phyloP scores from a whole-genome alignment of 2,888 invertebrate genomes.

The Drosophila paramelanica region DNA sequence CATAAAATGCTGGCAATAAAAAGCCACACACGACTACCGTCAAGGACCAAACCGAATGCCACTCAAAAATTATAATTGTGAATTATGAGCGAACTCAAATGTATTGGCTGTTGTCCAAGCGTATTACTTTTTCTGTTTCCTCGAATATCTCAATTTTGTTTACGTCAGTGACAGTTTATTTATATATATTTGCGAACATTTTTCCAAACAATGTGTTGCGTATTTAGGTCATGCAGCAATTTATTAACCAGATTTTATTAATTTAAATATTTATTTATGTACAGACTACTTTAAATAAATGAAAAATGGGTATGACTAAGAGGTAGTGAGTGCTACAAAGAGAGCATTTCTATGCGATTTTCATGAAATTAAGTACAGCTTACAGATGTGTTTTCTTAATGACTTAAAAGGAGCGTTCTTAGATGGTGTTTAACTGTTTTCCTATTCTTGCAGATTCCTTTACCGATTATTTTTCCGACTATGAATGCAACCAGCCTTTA shows the following conservation, averaged over 20 bases:
- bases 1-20: slow-evolving; percentile 40
- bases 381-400: too few relatives aligned
- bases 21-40: slow-evolving; percentile 28
- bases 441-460: slow-evolving; percentile 77
- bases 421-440: slow-evolving; percentile 4
- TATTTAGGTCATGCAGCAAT: slow-evolving; percentile 52
- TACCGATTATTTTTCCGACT: slow-evolving; percentile 85
- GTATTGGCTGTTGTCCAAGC: slow-evolving; percentile 64
- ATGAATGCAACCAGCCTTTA: slow-evolving; percentile 93
- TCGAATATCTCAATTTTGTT: slow-evolving; percentile 56
- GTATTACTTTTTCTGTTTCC: slow-evolving; percentile 27
- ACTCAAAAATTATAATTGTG: slow-evolving; percentile 47
- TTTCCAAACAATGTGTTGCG: slow-evolving; percentile 13
- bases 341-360: not conserved
- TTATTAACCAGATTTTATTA: too few relatives aligned
- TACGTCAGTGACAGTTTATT: slow-evolving; percentile 62
- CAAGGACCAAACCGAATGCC: slow-evolving; percentile 48
- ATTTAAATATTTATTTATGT: too few relatives aligned
- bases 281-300: not conserved
- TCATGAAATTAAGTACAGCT: not conserved
- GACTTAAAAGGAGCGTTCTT: too few relatives aligned
- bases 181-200: slow-evolving; percentile 31
- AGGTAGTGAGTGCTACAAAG: not conserved
- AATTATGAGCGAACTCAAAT: slow-evolving; percentile 32
- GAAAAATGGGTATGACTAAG: not conserved